These are phyloP conservation scores for Bujurquina vittata DNA, from an alignment of 2,113 vertebrate species.

Conservation along the genomic window DNA sequence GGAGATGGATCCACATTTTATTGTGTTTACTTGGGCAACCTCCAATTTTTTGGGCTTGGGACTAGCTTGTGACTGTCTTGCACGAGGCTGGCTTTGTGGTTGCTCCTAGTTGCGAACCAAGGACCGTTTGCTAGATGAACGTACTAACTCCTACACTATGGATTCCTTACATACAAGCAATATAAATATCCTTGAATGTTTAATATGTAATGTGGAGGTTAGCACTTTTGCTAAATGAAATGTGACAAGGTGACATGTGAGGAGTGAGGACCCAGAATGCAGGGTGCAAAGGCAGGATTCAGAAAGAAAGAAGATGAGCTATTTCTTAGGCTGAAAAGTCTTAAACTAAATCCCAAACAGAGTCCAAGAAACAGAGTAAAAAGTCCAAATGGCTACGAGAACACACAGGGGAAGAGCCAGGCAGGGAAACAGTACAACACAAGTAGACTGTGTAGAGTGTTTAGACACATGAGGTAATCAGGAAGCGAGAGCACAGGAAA, in stretches of 20 bases:
- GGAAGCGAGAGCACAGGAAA: not conserved
- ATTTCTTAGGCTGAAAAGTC: not conserved
- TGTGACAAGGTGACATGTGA: no score
- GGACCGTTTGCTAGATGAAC: not conserved
- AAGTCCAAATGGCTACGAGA: not conserved
- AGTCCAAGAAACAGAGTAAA: not conserved
- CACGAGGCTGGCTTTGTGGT: not conserved
- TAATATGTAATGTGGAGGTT: not conserved
- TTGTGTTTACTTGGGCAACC: not conserved
- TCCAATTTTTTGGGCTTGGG: not conserved
- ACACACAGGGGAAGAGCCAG: not conserved
- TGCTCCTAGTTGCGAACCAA: not conserved
- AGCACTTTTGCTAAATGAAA: not conserved
- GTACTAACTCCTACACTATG: not conserved
- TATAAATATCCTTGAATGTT: not conserved
- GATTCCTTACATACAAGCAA: not conserved
- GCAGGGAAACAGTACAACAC: not conserved
- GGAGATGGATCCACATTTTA: not conserved
- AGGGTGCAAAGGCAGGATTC: accelerated
- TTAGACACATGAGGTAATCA: not conserved
- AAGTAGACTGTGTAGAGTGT: not conserved
- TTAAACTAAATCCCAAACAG: not conserved
- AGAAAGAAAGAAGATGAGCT: not conserved
- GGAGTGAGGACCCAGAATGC: not conserved
- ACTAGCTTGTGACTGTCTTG: not conserved